A percentile compares a stretch with the other conserved stretches of the same genome.
These are phyloP conservation scores for Sula dactylatra DNA, from an alignment of 2,113 vertebrate genomes.

Conservation along the genomic window DNA sequence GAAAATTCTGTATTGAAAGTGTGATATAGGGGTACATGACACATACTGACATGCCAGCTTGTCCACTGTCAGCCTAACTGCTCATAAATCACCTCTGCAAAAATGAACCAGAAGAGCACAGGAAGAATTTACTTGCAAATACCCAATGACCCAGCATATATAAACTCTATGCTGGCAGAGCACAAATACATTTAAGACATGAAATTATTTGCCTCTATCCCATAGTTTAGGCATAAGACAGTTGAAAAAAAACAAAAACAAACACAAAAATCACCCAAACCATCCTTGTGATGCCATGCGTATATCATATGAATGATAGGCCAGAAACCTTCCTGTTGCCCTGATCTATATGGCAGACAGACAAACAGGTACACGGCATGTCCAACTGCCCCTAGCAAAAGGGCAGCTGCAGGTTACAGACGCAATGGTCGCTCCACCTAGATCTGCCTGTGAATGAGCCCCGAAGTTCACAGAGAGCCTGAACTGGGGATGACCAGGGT, in stretches of 20 bases:
- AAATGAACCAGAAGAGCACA: neutral
- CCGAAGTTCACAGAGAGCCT: rapidly evolving
- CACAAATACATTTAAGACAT: neutral
- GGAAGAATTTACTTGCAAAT: neutral
- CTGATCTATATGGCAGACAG: neutral
- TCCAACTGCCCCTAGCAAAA: neutral
- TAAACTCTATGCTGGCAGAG: neutral
- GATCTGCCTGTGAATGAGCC: rapidly evolving
- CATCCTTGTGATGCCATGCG: neutral
- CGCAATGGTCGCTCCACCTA: neutral
- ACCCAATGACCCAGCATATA: neutral
- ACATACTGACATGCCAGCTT: neutral
- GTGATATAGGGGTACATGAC: neutral
- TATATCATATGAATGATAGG: rapidly evolving
- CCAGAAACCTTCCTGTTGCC: neutral
- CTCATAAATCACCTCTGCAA: neutral
- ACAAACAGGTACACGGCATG: neutral
- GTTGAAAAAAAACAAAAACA: neutral
- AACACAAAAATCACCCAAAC: neutral
- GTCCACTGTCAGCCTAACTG: neutral
- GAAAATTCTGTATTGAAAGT: neutral
- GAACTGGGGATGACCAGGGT: rapidly evolving
- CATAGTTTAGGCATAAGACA: neutral
- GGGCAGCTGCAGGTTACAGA: neutral
- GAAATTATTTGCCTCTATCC: neutral